Evolutionary conservation across 2,888 invertebrate genomes (phyloP).

Genomic region (Leptinotarsa juncta): DNA sequence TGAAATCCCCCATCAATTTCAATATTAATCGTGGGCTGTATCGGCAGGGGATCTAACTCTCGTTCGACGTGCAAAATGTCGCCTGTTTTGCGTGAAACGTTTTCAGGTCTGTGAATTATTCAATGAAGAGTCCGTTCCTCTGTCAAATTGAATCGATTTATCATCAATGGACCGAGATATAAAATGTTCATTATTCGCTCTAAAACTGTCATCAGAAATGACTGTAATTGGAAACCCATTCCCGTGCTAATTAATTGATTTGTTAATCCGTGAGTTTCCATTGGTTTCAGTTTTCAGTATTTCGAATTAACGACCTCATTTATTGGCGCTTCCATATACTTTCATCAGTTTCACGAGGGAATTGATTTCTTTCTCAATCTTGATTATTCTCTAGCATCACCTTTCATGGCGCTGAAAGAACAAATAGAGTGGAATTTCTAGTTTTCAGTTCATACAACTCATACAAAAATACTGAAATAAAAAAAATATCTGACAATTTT

Average conservation of each 20-base stretch:
- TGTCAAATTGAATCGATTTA: neutral
- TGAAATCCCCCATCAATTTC: constrained; percentile 8
- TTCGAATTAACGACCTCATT: neutral
- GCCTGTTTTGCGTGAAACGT: neutral
- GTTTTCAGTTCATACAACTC: no score
- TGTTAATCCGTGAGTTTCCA: neutral
- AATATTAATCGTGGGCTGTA: constrained; percentile 4
- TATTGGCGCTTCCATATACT: neutral
- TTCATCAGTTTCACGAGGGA: neutral
- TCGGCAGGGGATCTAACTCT: neutral
- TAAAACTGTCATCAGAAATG: constrained; percentile 1
- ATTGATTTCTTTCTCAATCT: neutral
- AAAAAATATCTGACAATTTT: no score
- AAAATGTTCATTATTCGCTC: neutral
- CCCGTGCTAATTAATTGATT: neutral
- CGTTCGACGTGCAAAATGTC: constrained; percentile 1
- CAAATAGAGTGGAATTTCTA: no score
- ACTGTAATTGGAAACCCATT: neutral
- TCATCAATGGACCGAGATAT: neutral
- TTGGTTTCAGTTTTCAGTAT: neutral
- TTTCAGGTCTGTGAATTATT: neutral
- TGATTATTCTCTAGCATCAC: no score
- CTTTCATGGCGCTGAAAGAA: no score
- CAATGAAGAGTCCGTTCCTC: neutral
- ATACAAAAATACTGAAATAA: no score